Conservation (phyloP, 2,113 vertebrate species). For the Laticauda laticaudata region DNA sequence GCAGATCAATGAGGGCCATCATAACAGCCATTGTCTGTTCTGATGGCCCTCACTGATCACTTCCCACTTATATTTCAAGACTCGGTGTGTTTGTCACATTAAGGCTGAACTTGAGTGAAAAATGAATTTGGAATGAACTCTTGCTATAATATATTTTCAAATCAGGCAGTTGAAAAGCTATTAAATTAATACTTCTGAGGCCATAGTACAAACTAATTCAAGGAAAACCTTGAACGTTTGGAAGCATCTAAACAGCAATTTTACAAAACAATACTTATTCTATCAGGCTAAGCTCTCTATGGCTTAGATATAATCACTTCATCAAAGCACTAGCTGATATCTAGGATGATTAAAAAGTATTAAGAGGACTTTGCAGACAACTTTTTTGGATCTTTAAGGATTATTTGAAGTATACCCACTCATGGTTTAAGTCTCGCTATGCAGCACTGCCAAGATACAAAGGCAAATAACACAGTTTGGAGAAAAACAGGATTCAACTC, state of each 20-base stretch:
- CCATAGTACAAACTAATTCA: background rate
- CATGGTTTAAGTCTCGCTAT: background rate
- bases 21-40: background rate
- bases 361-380: background rate
- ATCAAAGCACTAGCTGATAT: background rate
- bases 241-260: background rate
- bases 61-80: constrained; percentile 31
- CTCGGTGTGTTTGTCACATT: background rate
- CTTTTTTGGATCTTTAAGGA: background rate
- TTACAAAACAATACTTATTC: background rate
- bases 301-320: constrained; percentile 13
- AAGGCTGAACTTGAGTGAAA: background rate
- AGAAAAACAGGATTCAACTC: background rate
- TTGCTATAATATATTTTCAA: background rate
- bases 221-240: background rate
- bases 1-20: background rate
- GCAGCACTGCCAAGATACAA: background rate
- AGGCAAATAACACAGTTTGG: background rate
- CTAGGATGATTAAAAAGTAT: background rate
- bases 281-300: background rate
- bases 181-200: constrained; percentile 1
- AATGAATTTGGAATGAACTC: background rate
- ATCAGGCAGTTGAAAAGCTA: background rate
- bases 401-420: background rate
- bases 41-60: background rate